These are phyloP conservation scores for Philaethria dido DNA, from an alignment of 2,888 invertebrate genomes.

Conservation along the genomic window DNA sequence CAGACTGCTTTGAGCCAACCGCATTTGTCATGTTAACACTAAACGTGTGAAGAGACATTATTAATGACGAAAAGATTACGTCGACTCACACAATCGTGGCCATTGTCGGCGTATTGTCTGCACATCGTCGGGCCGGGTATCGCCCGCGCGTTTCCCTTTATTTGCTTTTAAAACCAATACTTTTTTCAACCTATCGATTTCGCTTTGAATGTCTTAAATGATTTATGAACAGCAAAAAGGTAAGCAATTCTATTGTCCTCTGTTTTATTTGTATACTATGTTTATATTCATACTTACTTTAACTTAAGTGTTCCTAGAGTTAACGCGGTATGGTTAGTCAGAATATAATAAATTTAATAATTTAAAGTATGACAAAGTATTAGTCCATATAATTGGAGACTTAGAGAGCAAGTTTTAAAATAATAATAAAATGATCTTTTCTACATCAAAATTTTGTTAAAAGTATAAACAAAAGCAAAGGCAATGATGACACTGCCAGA, in stretches of 20 bases:
- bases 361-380: too few species aligned
- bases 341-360: too few species aligned
- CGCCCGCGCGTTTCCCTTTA: conserved; percentile 46
- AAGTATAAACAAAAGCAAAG: too few species aligned
- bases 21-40: conserved; percentile 83
- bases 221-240: conserved; percentile 40
- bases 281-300: neutral
- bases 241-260: conserved; percentile 34
- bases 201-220: conserved; percentile 38
- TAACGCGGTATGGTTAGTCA: too few species aligned
- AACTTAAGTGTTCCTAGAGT: too few species aligned
- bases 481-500: too few species aligned
- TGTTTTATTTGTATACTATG: conserved; percentile 22
- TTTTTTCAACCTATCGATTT: conserved; percentile 36
- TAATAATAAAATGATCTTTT: too few species aligned
- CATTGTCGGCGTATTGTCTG: conserved; percentile 53
- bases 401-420: too few species aligned
- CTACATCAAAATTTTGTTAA: too few species aligned
- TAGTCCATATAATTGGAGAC: too few species aligned
- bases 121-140: conserved; percentile 37
- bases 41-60: conserved; percentile 78
- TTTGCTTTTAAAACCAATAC: conserved; percentile 49
- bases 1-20: conserved; percentile 61
- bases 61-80: conserved; percentile 78
- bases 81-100: conserved; percentile 65